phyloP scores from a whole-genome alignment of 53 echinoderm and acorn worm genomes.

The Luidia sarsii region DNA sequence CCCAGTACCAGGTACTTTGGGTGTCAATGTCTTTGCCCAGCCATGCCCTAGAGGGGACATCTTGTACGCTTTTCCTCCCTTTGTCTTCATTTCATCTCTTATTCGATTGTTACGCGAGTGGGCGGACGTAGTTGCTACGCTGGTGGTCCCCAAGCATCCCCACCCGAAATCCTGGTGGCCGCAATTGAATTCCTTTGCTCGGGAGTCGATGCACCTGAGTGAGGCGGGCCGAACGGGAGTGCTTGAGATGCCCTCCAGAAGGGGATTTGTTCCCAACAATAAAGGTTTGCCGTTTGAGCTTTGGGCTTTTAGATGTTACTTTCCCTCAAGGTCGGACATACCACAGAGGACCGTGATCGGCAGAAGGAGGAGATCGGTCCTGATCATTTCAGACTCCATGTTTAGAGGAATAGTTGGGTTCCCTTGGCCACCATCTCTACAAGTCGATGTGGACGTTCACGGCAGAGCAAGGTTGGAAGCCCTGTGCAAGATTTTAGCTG shows the following conservation, averaged over 20 bases:
- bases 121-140: neutral
- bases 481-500: neutral
- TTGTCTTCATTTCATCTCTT: neutral
- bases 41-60: neutral
- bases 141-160: slow-evolving; percentile 25
- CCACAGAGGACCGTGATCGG: neutral
- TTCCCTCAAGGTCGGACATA: neutral
- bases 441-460: neutral
- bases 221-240: slow-evolving; percentile 15
- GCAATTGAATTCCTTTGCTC: neutral
- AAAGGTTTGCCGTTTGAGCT: slow-evolving; percentile 24
- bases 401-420: slow-evolving; percentile 4
- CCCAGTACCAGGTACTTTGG: neutral
- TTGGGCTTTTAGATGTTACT: slow-evolving; percentile 22
- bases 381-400: slow-evolving; percentile 11
- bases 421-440: slow-evolving; percentile 9
- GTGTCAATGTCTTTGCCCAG: slow-evolving; percentile 9
- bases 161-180: slow-evolving; percentile 40
- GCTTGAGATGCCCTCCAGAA: neutral
- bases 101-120: neutral
- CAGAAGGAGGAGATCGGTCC: neutral
- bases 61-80: slow-evolving; percentile 11
- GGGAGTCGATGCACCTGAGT: neutral
- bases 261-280: slow-evolving; percentile 7
- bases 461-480: slow-evolving; percentile 29